Percentiles rank a stretch among this genome's conserved stretches.
Evolutionary conservation across 1,140 invertebrate genomes (phyloP).

Genomic region (Drosophila pectinifera): DNA sequence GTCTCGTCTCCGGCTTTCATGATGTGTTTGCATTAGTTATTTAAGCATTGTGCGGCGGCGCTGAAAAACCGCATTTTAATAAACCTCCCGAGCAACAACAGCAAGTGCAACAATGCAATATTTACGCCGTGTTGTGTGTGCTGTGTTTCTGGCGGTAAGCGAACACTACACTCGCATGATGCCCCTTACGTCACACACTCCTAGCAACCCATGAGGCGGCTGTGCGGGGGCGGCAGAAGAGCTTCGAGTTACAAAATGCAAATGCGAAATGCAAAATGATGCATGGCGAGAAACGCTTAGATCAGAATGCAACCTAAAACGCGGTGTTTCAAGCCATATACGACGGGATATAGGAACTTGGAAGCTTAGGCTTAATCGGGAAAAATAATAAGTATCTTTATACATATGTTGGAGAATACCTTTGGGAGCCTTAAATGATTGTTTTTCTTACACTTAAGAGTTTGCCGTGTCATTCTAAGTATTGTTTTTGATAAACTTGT

Average conservation of each 20-base stretch:
- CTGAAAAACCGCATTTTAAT: constrained; percentile 74
- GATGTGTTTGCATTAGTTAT: constrained; percentile 77
- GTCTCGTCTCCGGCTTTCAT: constrained; percentile 41
- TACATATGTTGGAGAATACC: no score
- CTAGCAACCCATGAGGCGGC: constrained; percentile 1
- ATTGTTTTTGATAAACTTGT: background rate
- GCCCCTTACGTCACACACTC: constrained; percentile 44
- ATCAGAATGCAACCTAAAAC: constrained; percentile 22
- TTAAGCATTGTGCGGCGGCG: constrained; percentile 70
- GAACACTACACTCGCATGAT: constrained; percentile 42
- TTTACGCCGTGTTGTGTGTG: constrained; percentile 27
- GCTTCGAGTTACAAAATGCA: constrained; percentile 44
- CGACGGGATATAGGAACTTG: background rate
- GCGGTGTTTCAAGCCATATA: background rate
- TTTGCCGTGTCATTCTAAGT: background rate
- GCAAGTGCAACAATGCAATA: constrained; percentile 56
- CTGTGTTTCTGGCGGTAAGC: constrained; percentile 40
- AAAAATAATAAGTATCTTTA: background rate
- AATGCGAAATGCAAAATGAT: constrained; percentile 46
- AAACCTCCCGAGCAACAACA: constrained; percentile 37
- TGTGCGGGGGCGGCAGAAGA: background rate
- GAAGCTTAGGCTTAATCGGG: background rate
- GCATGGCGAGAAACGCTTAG: constrained; percentile 35
- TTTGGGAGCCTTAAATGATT: no score
- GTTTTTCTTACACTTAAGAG: background rate